A percentile compares a stretch with the other conserved stretches of the same genome.
These are phyloP conservation scores for Diplazon laetatorius DNA, from an alignment of 2,888 invertebrate genomes.

Conservation along the genomic window DNA sequence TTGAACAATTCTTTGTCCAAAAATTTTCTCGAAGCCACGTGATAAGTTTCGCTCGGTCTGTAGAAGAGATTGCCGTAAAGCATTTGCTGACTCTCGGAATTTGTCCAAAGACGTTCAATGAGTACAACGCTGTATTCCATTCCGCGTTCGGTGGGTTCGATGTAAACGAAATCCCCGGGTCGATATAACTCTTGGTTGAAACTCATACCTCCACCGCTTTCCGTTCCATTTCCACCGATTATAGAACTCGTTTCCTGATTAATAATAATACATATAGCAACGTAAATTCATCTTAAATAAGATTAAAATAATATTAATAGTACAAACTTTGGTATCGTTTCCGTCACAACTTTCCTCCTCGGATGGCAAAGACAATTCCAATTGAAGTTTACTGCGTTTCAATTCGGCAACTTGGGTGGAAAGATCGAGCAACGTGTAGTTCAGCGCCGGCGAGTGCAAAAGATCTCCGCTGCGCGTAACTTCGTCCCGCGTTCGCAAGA, in stretches of 20 bases:
- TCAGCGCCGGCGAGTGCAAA: conserved; percentile 93
- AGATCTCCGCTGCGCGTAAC: conserved; percentile 90
- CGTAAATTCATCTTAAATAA: background rate
- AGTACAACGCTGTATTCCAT: conserved; percentile 92
- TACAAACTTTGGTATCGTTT: conserved; percentile 78
- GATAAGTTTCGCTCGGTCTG: conserved; percentile 97
- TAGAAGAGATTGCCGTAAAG: conserved; percentile 96
- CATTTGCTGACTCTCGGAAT: conserved; percentile 91
- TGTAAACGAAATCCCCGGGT: conserved; percentile 96
- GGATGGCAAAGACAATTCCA: conserved; percentile 86
- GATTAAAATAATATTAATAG: too few relatives aligned
- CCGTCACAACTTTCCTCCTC: conserved; percentile 87
- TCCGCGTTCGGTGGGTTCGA: conserved; percentile 87
- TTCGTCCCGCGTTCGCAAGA: conserved; percentile 90
- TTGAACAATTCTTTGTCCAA: conserved; percentile 98
- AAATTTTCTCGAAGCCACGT: conserved; percentile 97
- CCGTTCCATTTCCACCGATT: conserved; percentile 77
- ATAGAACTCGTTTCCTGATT: conserved; percentile 76
- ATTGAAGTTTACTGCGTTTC: conserved; percentile 89
- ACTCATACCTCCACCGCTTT: conserved; percentile 86
- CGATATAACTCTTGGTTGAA: conserved; percentile 90
- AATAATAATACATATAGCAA: conserved; percentile 37
- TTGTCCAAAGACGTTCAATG: conserved; percentile 95
- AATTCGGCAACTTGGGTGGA: conserved; percentile 89
- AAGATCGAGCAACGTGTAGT: conserved; percentile 90